These are phyloP conservation scores for Emmelina monodactyla DNA, from an alignment of 2,888 invertebrate species.

Conservation along the genomic window DNA sequence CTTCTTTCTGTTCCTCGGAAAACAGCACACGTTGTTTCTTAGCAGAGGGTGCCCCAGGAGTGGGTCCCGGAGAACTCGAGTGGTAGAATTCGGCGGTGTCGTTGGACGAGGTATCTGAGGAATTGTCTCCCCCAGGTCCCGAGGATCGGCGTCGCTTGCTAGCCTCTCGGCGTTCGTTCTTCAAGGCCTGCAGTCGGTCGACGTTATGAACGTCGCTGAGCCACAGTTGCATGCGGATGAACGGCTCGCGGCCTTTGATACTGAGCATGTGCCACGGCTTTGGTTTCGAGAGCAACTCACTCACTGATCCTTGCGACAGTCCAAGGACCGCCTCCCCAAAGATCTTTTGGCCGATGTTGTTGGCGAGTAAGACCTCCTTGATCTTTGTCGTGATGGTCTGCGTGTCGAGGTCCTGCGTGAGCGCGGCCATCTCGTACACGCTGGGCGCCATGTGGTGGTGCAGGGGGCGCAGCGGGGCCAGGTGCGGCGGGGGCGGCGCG, in stretches of 20 bases:
- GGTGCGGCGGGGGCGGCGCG: slow-evolving; percentile 54
- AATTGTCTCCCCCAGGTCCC: slow-evolving; percentile 85
- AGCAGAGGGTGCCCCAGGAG: slow-evolving; percentile 80
- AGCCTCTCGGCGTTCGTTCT: slow-evolving; percentile 90
- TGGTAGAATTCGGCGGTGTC: slow-evolving; percentile 90
- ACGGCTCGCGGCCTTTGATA: slow-evolving; percentile 96
- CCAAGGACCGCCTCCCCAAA: slow-evolving; percentile 98
- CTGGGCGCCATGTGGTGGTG: slow-evolving; percentile 92
- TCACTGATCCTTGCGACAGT: slow-evolving; percentile 95
- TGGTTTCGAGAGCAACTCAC: slow-evolving; percentile 95
- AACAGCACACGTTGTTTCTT: slow-evolving; percentile 96
- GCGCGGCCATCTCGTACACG: slow-evolving; percentile 96
- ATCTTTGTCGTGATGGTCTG: slow-evolving; percentile 96
- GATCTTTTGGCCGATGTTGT: slow-evolving; percentile 98
- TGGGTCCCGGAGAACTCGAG: slow-evolving; percentile 82
- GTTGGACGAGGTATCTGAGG: slow-evolving; percentile 87
- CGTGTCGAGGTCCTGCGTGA: slow-evolving; percentile 96
- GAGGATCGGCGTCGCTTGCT: slow-evolving; percentile 88
- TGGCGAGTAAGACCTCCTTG: slow-evolving; percentile 94
- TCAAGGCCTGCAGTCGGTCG: slow-evolving; percentile 88
- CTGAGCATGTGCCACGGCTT: slow-evolving; percentile 99
- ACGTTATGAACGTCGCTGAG: slow-evolving; percentile 94
- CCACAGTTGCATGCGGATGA: slow-evolving; percentile 97
- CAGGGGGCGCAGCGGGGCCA: slow-evolving; percentile 70
- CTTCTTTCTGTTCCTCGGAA: slow-evolving; percentile 98